Base-by-base conservation (phyloP, 2,888 invertebrate genomes). In the Melieria picta region DNA sequence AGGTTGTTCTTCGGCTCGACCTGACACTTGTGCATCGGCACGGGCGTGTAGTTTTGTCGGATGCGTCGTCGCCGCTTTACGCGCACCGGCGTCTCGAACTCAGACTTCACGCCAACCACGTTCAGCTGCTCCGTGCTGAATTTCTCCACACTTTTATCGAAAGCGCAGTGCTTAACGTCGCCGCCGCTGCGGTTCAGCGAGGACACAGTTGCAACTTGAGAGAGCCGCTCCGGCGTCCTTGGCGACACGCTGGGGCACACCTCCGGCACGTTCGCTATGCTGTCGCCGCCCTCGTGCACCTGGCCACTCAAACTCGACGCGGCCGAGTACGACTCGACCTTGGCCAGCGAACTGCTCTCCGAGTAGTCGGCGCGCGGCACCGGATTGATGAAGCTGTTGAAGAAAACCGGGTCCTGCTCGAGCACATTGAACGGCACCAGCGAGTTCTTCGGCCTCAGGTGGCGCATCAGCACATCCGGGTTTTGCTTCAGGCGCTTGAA, bases 361-460 rank as follows among this genome's bases (percentile, higher is more conserved):
- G 61, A 43, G 43, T n/a, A 11, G 0, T 43, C 65, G 6, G 61
- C 47, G 0, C 47, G 52, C 16, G 61, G 56, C 4, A 60, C 45
- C 5, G 71, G 75, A 3, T 66, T 50, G 0, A 79, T 63, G 13
- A 84, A 73, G 64, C 80, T 79, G 42, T 85, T 81, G 42, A 86
- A 81, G 71, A 86, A 85, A 66, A 83, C 75, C 1, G 81, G 77
- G 70, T 85, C 83, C 71, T 84, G 85, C n/a, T 85, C 86, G 6
- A 86, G 76, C 4, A 83, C 63, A 73, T 83, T 86, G 60, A 83
- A 85, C 0, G 80, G 74, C 4, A 74, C 62, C 4, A 63, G 30
- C 0, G 78, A 71, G 7, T 74, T 74, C 11, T 80, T 70, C 0
- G 84, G 78, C 4, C 80, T 80, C 11, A 85, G 66, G 50, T 81